These are phyloP conservation scores for Torymus tubicola DNA, from an alignment of 2,888 invertebrate species.

Conservation along the genomic window DNA sequence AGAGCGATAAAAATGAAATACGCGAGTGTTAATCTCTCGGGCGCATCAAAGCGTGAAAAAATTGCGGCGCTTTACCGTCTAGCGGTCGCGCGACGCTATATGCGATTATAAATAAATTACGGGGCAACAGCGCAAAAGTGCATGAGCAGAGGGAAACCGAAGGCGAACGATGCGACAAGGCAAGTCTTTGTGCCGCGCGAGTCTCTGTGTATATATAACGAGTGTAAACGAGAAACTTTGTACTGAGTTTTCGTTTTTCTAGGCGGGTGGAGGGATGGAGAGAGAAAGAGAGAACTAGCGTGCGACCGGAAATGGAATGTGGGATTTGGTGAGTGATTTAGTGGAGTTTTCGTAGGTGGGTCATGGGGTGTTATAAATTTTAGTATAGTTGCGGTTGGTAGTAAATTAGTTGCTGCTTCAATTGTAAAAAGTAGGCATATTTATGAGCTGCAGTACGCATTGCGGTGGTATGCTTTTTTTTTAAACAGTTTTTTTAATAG, in stretches of 20 bases:
- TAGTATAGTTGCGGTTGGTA: too few species aligned
- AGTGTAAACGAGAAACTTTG: slow-evolving; percentile 2
- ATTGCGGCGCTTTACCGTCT: slow-evolving; percentile 44
- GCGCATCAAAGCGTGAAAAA: slow-evolving; percentile 40
- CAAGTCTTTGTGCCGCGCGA: neutral
- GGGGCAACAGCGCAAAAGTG: neutral
- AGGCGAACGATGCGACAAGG: slow-evolving; percentile 15
- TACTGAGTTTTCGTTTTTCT: slow-evolving; percentile 1
- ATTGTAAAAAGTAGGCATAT: too few species aligned
- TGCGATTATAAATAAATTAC: slow-evolving; percentile 56
- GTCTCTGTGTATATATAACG: slow-evolving; percentile 22
- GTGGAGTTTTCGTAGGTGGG: neutral
- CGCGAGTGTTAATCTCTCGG: slow-evolving; percentile 44
- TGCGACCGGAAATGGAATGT: slow-evolving; percentile 29
- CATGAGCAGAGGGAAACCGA: slow-evolving; percentile 3
- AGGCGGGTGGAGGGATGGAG: neutral
- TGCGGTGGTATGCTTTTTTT: too few species aligned
- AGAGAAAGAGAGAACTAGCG: neutral
- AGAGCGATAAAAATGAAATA: slow-evolving; percentile 43
- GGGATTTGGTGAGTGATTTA: neutral
- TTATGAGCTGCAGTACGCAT: too few species aligned
- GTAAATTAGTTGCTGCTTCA: too few species aligned
- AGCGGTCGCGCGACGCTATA: slow-evolving; percentile 48
- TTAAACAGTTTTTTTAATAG: too few species aligned
- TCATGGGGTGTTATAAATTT: neutral